A percentile compares a stretch with the other conserved stretches of the same genome.
phyloP scores from a whole-genome alignment of 2,113 vertebrate species.

The Puffinus mauretanicus region DNA sequence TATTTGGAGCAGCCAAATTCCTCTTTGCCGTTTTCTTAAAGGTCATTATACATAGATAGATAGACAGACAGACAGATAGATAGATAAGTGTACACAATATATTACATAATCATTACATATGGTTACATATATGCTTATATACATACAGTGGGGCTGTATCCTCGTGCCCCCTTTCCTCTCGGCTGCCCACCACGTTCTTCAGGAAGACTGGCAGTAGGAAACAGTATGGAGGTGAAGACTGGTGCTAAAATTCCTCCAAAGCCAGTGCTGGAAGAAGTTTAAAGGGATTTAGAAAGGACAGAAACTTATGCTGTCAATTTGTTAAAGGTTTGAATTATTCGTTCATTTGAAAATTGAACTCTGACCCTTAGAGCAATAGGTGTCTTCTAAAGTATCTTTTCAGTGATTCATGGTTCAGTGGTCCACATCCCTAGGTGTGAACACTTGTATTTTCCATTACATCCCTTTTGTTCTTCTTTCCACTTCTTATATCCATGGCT shows the following conservation, averaged over 20 bases:
- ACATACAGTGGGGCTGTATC: background rate
- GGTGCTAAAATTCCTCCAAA: background rate
- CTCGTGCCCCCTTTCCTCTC: accelerated
- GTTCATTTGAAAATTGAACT: background rate
- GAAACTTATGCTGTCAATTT: background rate
- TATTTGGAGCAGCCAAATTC: background rate
- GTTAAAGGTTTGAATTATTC: background rate
- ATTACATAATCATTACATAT: background rate
- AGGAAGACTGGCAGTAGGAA: background rate
- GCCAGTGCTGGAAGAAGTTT: background rate
- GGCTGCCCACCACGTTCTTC: background rate
- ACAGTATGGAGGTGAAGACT: background rate
- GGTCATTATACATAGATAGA: background rate
- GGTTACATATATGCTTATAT: background rate
- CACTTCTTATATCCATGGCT: background rate
- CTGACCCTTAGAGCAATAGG: background rate
- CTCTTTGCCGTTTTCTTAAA: background rate
- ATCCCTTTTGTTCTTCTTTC: background rate
- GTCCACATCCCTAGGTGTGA: background rate
- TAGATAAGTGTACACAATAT: background rate
- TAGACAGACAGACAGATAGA: background rate
- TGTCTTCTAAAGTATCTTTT: background rate
- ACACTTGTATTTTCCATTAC: background rate
- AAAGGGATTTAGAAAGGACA: background rate
- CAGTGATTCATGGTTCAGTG: background rate